Conservation (phyloP, 2,113 vertebrate genomes). For the Pseudopipra pipra region DNA sequence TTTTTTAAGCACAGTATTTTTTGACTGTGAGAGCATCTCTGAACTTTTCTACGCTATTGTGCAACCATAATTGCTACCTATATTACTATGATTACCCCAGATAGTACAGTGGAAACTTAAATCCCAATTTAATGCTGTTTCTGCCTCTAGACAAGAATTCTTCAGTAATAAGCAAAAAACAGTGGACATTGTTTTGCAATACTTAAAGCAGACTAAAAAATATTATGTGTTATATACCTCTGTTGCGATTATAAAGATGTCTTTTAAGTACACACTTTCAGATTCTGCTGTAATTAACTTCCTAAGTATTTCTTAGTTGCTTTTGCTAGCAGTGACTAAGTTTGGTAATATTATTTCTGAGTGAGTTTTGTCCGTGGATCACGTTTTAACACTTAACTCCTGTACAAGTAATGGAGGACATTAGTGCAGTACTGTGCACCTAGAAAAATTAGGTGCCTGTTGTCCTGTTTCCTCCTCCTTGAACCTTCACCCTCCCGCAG, state of each 20-base stretch:
- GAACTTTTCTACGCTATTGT: background rate
- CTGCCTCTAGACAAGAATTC: background rate
- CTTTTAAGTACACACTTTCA: background rate
- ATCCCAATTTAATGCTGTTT: background rate
- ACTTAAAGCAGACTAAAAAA: background rate
- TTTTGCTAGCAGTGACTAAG: background rate
- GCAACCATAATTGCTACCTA: background rate
- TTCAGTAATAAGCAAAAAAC: background rate
- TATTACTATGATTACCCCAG: background rate
- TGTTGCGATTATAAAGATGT: background rate
- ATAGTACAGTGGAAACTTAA: background rate
- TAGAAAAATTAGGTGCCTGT: background rate
- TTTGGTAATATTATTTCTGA: background rate
- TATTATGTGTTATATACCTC: background rate
- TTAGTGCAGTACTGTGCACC: background rate
- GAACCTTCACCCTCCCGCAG: background rate
- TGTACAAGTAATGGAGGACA: background rate
- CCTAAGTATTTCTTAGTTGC: background rate
- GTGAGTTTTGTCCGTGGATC: accelerated
- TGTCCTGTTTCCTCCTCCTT: background rate
- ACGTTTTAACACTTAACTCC: background rate
- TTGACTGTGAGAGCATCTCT: background rate
- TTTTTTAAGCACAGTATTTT: background rate
- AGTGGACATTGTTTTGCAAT: background rate
- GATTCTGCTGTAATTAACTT: background rate